Conservation (phyloP, 2,797 vertebrate genomes). For the Natrix natrix region DNA sequence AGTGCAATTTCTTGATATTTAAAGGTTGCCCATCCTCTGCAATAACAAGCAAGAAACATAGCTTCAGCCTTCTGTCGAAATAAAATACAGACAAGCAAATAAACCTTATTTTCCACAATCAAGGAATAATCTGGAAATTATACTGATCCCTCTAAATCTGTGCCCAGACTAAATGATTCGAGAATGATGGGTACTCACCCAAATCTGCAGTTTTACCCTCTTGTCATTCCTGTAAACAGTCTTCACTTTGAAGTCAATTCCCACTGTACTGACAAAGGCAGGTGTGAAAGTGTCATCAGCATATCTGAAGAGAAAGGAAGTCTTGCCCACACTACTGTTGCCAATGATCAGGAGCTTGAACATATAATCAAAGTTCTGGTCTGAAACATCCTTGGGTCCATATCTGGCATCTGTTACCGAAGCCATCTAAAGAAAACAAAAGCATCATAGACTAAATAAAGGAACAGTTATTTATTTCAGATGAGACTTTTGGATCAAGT, state of each 20-base stretch:
- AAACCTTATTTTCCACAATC: not conserved
- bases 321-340: constrained; percentile 97
- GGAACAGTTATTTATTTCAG: not conserved
- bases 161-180: not conserved
- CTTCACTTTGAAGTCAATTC: constrained; percentile 98
- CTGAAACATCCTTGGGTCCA: constrained; percentile 89
- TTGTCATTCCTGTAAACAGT: constrained; percentile 96
- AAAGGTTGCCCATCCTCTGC: not conserved
- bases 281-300: constrained; percentile 95
- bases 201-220: constrained; percentile 95
- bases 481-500: not conserved
- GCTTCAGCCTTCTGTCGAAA: not conserved
- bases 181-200: constrained; percentile 77
- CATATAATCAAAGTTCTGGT: constrained; percentile 99
- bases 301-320: constrained; percentile 93
- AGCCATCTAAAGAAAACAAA: constrained; percentile 84
- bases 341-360: constrained; percentile 97
- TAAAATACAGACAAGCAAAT: not conserved
- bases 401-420: constrained; percentile 90
- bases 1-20: not conserved
- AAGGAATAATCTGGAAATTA: not conserved
- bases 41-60: not conserved
- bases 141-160: not conserved
- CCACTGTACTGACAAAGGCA: constrained; percentile 95
- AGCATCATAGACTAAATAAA: not conserved